phyloP scores from a whole-genome alignment of 2,888 invertebrate genomes.

The Scaptomyza cyrtandrae region DNA sequence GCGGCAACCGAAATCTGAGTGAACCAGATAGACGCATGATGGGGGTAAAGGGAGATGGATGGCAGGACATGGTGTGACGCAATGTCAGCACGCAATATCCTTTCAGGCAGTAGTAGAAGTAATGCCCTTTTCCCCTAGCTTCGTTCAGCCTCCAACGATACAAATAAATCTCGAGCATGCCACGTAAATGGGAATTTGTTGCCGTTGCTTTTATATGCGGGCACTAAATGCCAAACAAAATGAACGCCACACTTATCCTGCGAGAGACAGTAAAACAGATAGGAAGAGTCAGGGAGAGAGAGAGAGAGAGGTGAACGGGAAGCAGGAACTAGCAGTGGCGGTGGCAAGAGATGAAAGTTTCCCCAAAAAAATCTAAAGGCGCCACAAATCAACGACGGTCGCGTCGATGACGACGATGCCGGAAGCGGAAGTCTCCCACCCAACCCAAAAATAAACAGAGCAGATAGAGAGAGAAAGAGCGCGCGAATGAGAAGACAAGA shows the following conservation, averaged over 20 bases:
- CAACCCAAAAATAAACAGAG: neutral
- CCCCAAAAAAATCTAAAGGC: slow-evolving; percentile 38
- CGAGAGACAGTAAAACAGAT: no score
- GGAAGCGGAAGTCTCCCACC: slow-evolving; percentile 72
- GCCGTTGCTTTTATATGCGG: slow-evolving; percentile 60
- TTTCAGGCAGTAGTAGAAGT: slow-evolving; percentile 30
- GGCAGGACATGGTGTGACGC: slow-evolving; percentile 37
- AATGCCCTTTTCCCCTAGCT: slow-evolving; percentile 1
- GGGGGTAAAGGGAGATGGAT: neutral
- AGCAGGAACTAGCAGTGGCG: neutral
- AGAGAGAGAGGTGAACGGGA: neutral
- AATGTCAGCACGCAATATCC: slow-evolving; percentile 69
- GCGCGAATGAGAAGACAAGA: slow-evolving; percentile 5
- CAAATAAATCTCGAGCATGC: slow-evolving; percentile 71
- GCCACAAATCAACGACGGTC: slow-evolving; percentile 70
- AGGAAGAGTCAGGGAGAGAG: neutral
- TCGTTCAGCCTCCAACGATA: slow-evolving; percentile 11
- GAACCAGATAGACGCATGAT: slow-evolving; percentile 9
- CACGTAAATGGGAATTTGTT: slow-evolving; percentile 72
- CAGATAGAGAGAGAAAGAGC: neutral
- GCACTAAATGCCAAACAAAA: slow-evolving; percentile 70
- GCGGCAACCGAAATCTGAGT: slow-evolving; percentile 60
- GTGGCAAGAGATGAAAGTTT: slow-evolving; percentile 34
- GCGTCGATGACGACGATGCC: slow-evolving; percentile 51
- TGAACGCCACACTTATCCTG: neutral